Conservation (phyloP, 1,140 invertebrate species). For the Pseudomyrmex concolor region DNA sequence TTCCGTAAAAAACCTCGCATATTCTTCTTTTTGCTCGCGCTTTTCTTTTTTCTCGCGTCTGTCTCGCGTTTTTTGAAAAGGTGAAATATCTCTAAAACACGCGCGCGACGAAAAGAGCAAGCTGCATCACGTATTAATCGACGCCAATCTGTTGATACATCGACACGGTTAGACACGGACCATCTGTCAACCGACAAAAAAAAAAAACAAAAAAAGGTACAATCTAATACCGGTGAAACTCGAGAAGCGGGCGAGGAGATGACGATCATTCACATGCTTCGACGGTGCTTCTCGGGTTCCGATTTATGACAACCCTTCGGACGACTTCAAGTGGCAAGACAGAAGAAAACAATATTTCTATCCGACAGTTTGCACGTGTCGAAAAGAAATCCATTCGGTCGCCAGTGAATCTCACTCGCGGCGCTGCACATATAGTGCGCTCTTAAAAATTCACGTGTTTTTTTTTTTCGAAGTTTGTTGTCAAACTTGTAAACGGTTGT, state of each 20-base stretch:
- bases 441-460: no score
- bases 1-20: neutral
- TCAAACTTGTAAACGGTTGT: no score
- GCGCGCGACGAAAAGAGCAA: no score
- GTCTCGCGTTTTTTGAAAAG: neutral
- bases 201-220: slow-evolving; percentile 48
- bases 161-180: neutral
- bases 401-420: neutral
- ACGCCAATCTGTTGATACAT: slow-evolving; percentile 32
- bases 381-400: slow-evolving; percentile 14
- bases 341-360: slow-evolving; percentile 25
- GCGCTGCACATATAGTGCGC: neutral
- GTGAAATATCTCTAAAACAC: neutral
- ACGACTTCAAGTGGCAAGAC: slow-evolving; percentile 24
- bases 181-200: slow-evolving; percentile 34
- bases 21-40: no score
- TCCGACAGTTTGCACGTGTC: slow-evolving; percentile 1
- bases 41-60: no score
- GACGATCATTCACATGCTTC: slow-evolving; percentile 50
- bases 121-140: slow-evolving; percentile 35
- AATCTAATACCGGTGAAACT: slow-evolving; percentile 64
- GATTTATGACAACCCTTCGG: slow-evolving; percentile 27
- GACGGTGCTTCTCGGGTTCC: slow-evolving; percentile 13
- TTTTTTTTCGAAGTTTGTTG: no score
- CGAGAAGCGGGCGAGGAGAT: slow-evolving; percentile 34